These are phyloP conservation scores for Cephalopholis sonnerati DNA, from an alignment of 2,113 vertebrate species.

Conservation along the genomic window DNA sequence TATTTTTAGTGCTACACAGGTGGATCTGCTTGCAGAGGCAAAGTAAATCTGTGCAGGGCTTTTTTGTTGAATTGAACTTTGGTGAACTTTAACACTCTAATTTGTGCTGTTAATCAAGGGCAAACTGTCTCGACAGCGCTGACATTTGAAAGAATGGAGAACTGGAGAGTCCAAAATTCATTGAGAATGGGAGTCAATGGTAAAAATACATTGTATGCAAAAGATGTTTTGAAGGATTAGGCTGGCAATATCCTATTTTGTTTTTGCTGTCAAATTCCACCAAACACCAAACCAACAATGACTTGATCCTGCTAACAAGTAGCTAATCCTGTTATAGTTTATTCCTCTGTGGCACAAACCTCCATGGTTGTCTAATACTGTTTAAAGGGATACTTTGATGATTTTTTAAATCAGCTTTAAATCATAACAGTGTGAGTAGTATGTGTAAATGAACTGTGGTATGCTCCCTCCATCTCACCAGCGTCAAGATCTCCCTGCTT, in stretches of 20 bases:
- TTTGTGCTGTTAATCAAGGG: slow-evolving; percentile 21
- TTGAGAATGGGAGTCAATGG: not conserved
- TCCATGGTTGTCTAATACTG: not conserved
- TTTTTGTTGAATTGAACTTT: not conserved
- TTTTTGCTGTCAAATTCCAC: not conserved
- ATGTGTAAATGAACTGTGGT: too few species aligned
- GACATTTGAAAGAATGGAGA: slow-evolving; percentile 36
- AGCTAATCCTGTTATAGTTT: not conserved
- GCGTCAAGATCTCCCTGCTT: too few species aligned
- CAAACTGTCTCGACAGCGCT: slow-evolving; percentile 21
- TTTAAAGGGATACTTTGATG: too few species aligned
- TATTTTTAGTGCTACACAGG: not conserved
- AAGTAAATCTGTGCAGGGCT: not conserved
- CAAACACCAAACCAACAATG: slow-evolving; percentile 5
- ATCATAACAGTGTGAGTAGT: too few species aligned
- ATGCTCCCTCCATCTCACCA: too few species aligned
- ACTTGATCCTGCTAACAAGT: not conserved
- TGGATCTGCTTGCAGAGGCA: not conserved
- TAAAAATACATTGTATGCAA: not conserved
- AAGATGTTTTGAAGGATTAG: not conserved
- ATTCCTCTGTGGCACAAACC: not conserved
- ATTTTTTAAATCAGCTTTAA: too few species aligned
- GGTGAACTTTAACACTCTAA: slow-evolving; percentile 20
- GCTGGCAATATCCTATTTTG: not conserved
- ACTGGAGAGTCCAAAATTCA: not conserved